These are phyloP conservation scores for Pentalonia nigronervosa DNA, from an alignment of 1,140 invertebrate genomes.

Conservation along the genomic window DNA sequence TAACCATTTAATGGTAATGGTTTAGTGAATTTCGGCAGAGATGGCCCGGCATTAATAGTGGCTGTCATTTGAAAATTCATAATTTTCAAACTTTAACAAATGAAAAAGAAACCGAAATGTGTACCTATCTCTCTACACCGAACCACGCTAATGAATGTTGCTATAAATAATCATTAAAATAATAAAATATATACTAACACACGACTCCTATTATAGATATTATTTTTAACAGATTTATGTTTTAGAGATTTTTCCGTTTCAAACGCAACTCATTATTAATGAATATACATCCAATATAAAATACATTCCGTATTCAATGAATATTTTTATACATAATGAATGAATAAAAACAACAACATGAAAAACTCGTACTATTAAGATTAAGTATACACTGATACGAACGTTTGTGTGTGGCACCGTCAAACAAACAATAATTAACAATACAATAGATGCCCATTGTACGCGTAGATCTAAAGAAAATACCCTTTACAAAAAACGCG, in stretches of 20 bases:
- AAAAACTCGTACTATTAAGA: background rate
- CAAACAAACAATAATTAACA: constrained; percentile 35
- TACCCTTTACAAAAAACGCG: background rate
- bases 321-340: constrained; percentile 34
- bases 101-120: background rate
- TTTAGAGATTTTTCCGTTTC: background rate
- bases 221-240: constrained; percentile 8
- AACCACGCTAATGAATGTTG: background rate
- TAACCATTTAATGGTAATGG: background rate
- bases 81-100: background rate
- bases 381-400: constrained; percentile 1
- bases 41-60: background rate
- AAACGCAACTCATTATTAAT: background rate
- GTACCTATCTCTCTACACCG: background rate
- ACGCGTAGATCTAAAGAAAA: constrained; percentile 11
- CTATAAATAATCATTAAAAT: background rate
- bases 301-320: constrained; percentile 3
- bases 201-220: background rate
- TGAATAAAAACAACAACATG: background rate
- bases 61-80: background rate
- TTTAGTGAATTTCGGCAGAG: background rate
- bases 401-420: background rate
- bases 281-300: background rate
- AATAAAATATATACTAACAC: background rate
- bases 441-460: constrained; percentile 3